Evolutionary conservation across 2,113 vertebrate genomes (phyloP), one percentile per base, ranked within the genome.

Genomic region (Halichoerus grypus): DNA sequence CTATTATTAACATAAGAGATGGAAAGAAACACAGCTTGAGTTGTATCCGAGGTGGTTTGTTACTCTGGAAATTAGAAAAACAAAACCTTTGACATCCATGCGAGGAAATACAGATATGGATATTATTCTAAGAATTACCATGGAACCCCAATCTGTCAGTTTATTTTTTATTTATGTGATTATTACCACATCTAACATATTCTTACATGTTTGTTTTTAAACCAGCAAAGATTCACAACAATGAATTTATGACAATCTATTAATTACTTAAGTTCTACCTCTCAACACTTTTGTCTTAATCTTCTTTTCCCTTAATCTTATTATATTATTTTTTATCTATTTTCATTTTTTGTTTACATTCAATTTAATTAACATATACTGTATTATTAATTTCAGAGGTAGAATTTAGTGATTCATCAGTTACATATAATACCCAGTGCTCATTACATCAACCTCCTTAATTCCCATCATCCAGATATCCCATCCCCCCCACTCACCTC

Each of bases 61-160:
- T 91, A 18, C 33, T 93, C 42, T 96, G 26, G 63, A 92, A 92
- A 96, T 95, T 94, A 92, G 33, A 28, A 90, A 84, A 97, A 77
- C 42, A 90, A 95, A 96, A 95, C 74, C 49, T 93, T 94, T 96
- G 81, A 90, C 63, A 90, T 49, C 6, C 46, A 87, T 39, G 16
- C 22, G 83, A 87, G 24, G 15, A 53, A 95, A 89, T 69, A 82
- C 3, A 93, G 46, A 92, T 82, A 88, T 63, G 55, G 53, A 80
- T 82, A 79, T 97, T 91, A 77, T 94, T 76, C 18, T 36, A 71
- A 87, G 31, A 94, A 95, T 92, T 88, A 96, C 33, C 79, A 90
- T 71, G 74, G 19, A 96, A 87, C 16, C 6, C 13, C 51, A 96
- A 88, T 87, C 59, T 91, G 65, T 94, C 80, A 88, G 84, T 76